Percentiles rank a stretch among this genome's conserved stretches.
Conservation (phyloP, 2,113 vertebrate genomes). For the Eclectus roratus region DNA sequence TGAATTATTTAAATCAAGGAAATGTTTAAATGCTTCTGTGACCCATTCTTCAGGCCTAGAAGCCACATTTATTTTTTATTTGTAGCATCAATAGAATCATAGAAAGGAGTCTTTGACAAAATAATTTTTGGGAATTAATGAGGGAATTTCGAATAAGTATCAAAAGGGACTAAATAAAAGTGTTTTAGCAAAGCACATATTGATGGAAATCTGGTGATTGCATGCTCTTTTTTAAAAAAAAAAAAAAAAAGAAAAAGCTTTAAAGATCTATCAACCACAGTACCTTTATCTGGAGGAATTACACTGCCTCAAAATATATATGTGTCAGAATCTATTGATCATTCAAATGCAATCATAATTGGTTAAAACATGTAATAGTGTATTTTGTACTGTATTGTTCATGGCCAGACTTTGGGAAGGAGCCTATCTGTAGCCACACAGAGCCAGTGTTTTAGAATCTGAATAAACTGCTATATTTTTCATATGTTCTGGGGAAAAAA, state of each 20-base stretch:
- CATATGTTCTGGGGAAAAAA: background rate
- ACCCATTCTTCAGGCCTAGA: background rate
- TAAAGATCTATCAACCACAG: background rate
- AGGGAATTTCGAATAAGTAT: background rate
- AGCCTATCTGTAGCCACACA: background rate
- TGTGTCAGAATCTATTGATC: background rate
- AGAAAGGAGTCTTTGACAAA: background rate
- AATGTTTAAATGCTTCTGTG: background rate
- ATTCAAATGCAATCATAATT: background rate
- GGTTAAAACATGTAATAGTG: background rate
- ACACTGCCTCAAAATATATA: background rate
- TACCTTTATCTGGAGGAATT: background rate
- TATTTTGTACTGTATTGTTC: background rate
- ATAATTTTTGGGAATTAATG: background rate
- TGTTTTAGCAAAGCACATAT: background rate
- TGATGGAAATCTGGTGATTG: background rate
- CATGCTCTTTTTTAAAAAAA: background rate
- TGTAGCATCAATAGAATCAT: background rate
- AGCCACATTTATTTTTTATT: background rate
- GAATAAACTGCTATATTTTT: background rate
- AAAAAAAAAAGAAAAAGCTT: background rate
- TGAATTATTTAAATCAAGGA: background rate
- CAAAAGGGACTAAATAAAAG: background rate
- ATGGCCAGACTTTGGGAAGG: background rate
- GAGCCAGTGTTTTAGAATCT: background rate